These are phyloP conservation scores for Dasypogon diadema DNA, from an alignment of 2,888 invertebrate species.

Conservation along the genomic window DNA sequence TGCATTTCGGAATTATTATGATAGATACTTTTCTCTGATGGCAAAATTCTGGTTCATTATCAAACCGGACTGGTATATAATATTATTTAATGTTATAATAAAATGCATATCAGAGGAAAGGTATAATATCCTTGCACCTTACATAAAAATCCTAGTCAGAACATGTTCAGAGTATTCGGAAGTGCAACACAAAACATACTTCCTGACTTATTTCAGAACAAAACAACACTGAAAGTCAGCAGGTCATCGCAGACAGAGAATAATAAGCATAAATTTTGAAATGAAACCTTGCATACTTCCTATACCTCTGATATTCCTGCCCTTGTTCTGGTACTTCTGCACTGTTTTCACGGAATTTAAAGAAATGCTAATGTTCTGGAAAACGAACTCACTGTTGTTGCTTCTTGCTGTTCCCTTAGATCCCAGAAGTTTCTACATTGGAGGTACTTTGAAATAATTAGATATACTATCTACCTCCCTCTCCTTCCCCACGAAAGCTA, in stretches of 20 bases:
- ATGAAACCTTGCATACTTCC: slow-evolving; percentile 48
- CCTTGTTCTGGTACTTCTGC: neutral
- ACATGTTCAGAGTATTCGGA: neutral
- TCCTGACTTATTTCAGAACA: neutral
- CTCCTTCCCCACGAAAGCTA: no score
- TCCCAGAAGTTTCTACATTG: neutral
- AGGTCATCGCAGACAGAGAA: slow-evolving; percentile 44
- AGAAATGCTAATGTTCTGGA: slow-evolving; percentile 42
- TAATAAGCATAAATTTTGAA: slow-evolving; percentile 53
- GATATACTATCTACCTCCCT: neutral
- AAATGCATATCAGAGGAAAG: no score
- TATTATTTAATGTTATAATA: no score
- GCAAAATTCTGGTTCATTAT: no score
- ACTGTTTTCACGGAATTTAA: slow-evolving; percentile 19
- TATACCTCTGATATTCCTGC: neutral
- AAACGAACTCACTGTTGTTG: slow-evolving; percentile 21
- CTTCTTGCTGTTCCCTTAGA: no score
- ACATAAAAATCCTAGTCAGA: no score
- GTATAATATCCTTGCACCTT: no score
- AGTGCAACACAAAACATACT: slow-evolving; percentile 5
- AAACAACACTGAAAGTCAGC: neutral
- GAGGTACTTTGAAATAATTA: slow-evolving; percentile 4
- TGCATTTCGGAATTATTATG: no score
- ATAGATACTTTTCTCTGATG: no score
- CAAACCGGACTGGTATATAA: no score